Evolutionary conservation across 2,113 vertebrate genomes (phyloP).

Genomic region (Colius striatus): DNA sequence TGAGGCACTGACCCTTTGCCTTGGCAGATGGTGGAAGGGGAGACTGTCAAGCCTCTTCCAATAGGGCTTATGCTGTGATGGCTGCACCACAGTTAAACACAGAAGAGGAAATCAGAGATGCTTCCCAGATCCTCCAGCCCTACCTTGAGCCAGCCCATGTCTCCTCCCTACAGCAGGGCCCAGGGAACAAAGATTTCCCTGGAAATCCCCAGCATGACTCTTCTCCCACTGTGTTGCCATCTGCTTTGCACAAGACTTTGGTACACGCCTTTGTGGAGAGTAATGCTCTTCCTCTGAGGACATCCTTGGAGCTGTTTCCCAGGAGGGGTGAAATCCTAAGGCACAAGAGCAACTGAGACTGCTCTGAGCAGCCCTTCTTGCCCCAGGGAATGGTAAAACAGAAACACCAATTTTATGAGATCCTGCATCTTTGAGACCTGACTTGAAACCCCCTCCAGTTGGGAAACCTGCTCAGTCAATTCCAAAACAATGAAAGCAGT

Average conservation of each 20-base stretch:
- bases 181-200: neutral
- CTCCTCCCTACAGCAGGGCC: neutral
- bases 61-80: neutral
- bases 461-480: neutral
- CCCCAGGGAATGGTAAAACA: neutral
- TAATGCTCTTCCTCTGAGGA: neutral
- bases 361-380: neutral
- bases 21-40: neutral
- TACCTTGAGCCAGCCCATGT: neutral
- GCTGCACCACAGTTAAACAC: neutral
- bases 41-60: neutral
- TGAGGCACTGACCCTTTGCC: neutral
- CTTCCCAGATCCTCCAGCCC: neutral
- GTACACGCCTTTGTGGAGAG: neutral
- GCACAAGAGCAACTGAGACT: neutral
- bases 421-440: neutral
- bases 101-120: neutral
- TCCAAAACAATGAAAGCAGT: neutral
- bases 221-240: neutral
- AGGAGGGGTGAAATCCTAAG: neutral
- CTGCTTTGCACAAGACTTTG: neutral
- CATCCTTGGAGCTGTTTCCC: neutral
- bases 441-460: neutral
- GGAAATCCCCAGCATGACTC: neutral
- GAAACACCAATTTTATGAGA: neutral